Base-by-base conservation (phyloP, 2,888 invertebrate genomes). In the Pediacus dermestoides region DNA sequence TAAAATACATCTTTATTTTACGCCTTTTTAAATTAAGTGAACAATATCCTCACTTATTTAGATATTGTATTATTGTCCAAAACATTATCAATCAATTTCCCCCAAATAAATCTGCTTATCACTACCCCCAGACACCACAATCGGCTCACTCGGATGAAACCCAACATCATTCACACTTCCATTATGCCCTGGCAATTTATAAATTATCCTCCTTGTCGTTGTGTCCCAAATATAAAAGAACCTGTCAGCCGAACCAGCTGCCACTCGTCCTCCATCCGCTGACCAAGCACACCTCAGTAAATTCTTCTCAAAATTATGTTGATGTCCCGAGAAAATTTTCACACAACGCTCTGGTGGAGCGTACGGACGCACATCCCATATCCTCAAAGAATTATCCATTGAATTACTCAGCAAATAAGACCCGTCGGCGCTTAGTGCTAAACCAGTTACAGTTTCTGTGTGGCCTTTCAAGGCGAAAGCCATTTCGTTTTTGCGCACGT, bases 221-320 rank as follows among this genome's bases (percentile, higher is more conserved):
- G 94, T 93, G 68, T 99, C 96, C 99, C 99, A 99, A 44, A 99
- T 77, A 68, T 96, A 94, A 16, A 96, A 87, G 71, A 85, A 91
- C 30, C 97, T 78, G 72, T 99, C 99, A 0, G 95, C 87, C 0
- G 96, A 96, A 0, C 99, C 99, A 0, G 90, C 85, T 1, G 88
- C 77, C 7, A 95, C 85, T 73, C 89, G 89, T 37, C 86, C 85
- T 1, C 95, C 94, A 69, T 96, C 94, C 0, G 85, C 81, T 1
- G 95, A 85, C 97, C 97, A 99, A 1, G 87, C 78, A 65, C 95
- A 95, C 10, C 89, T 76, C 38, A 99, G 70, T 40, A 99, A 75
- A 73, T 99, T 99, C 71, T 92, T 92, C 72, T 97, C 97, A 68
- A 95, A 97, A 72, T 94, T 96, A 70, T 97, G 96, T 59, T 92